phyloP scores from a whole-genome alignment of 53 echinoderm and acorn worm genomes.

The Holothuria leucospilota region DNA sequence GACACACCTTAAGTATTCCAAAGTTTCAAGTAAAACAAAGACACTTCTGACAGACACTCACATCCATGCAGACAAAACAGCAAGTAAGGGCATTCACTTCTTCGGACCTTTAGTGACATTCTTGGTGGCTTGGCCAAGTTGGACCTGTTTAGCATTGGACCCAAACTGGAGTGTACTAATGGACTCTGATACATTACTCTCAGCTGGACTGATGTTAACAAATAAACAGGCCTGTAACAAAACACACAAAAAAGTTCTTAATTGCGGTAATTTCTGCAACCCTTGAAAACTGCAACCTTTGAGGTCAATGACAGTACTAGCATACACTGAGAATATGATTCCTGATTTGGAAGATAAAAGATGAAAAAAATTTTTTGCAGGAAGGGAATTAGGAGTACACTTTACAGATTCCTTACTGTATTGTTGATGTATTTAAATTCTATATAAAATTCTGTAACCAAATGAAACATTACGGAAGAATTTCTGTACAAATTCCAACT shows the following conservation, averaged over 20 bases:
- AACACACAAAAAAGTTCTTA: neutral
- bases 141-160: conserved; percentile 90
- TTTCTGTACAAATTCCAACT: too few relatives aligned
- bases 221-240: conserved; percentile 86
- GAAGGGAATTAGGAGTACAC: too few relatives aligned
- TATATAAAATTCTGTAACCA: too few relatives aligned
- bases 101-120: conserved; percentile 57
- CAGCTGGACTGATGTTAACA: conserved; percentile 91
- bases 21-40: too few relatives aligned
- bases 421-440: too few relatives aligned
- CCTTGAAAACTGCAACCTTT: neutral
- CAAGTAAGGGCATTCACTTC: conserved; percentile 59
- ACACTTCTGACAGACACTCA: too few relatives aligned
- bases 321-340: too few relatives aligned
- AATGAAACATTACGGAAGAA: too few relatives aligned
- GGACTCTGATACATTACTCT: conserved; percentile 80
- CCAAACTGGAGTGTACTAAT: conserved; percentile 94
- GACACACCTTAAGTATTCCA: too few relatives aligned
- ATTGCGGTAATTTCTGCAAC: neutral
- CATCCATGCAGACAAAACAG: conserved; percentile 62
- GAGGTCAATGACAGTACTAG: neutral
- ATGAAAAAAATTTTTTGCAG: too few relatives aligned
- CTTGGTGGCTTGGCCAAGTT: conserved; percentile 88
- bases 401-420: too few relatives aligned
- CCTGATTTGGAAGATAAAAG: too few relatives aligned